These are phyloP conservation scores for Gymnosoma rotundatum DNA, from an alignment of 2,888 invertebrate species.

Conservation along the genomic window DNA sequence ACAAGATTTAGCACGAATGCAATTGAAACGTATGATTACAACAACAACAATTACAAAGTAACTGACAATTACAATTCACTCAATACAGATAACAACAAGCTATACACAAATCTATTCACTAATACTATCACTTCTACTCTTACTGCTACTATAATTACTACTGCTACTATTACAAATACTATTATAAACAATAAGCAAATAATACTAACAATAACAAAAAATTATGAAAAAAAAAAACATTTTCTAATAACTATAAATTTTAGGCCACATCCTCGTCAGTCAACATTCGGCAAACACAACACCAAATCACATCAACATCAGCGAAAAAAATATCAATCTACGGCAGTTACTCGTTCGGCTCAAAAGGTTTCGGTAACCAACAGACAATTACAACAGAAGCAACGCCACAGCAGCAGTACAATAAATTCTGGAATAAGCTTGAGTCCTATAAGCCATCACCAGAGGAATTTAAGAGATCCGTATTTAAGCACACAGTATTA, in stretches of 20 bases:
- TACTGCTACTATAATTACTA: too few relatives aligned
- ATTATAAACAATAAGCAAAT: constrained; percentile 74
- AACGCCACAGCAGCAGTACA: constrained; percentile 72
- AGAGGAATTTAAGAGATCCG: constrained; percentile 77
- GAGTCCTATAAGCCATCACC: constrained; percentile 78
- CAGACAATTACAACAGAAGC: constrained; percentile 76
- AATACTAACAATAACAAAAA: constrained; percentile 83
- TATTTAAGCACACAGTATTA: constrained; percentile 78
- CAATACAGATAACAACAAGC: constrained; percentile 55
- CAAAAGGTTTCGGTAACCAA: constrained; percentile 73
- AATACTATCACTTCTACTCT: too few relatives aligned
- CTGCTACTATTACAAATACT: constrained; percentile 21
- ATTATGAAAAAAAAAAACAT: constrained; percentile 1
- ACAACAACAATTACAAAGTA: constrained; percentile 74
- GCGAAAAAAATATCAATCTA: constrained; percentile 58
- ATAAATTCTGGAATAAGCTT: constrained; percentile 75
- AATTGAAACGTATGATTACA: constrained; percentile 80
- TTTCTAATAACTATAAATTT: constrained; percentile 68
- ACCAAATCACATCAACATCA: constrained; percentile 58
- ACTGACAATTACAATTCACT: constrained; percentile 55
- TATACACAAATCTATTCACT: constrained; percentile 38
- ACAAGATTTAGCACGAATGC: constrained; percentile 83
- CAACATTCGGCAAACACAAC: constrained; percentile 53
- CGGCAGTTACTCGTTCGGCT: constrained; percentile 75
- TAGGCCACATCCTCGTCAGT: constrained; percentile 80